A percentile compares a stretch with the other conserved stretches of the same genome.
Conservation (phyloP, 2,113 vertebrate genomes). For the Paratilapia polleni region DNA sequence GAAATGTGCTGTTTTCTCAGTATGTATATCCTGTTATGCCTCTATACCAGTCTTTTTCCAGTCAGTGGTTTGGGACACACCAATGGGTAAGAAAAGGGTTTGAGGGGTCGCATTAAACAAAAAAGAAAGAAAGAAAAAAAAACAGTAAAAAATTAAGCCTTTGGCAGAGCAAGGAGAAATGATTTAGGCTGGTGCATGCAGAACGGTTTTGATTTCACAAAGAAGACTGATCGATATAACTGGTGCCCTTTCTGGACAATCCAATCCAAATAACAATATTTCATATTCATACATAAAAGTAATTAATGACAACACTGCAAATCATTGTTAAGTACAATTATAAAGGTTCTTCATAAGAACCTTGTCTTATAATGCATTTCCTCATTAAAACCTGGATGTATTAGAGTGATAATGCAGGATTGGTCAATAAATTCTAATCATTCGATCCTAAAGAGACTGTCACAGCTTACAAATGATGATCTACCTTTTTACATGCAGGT, state of each 20-base stretch:
- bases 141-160: background rate
- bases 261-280: background rate
- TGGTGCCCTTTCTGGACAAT: background rate
- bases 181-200: background rate
- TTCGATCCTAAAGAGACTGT: background rate
- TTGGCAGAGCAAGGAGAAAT: no score
- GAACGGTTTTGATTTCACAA: background rate
- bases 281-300: background rate
- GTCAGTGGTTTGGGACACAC: no score
- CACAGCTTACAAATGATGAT: no score
- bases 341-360: background rate
- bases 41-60: no score
- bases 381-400: background rate
- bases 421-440: background rate
- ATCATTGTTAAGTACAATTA: background rate
- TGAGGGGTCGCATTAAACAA: background rate
- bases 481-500: background rate
- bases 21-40: background rate
- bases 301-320: background rate
- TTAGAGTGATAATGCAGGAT: background rate
- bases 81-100: background rate
- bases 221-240: background rate
- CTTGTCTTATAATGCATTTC: background rate
- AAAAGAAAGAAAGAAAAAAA: background rate
- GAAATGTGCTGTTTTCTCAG: background rate